Evolutionary conservation across 2,888 invertebrate genomes (phyloP), one percentile per base, ranked within the genome.

Genomic region (Trichacis sp.): DNA sequence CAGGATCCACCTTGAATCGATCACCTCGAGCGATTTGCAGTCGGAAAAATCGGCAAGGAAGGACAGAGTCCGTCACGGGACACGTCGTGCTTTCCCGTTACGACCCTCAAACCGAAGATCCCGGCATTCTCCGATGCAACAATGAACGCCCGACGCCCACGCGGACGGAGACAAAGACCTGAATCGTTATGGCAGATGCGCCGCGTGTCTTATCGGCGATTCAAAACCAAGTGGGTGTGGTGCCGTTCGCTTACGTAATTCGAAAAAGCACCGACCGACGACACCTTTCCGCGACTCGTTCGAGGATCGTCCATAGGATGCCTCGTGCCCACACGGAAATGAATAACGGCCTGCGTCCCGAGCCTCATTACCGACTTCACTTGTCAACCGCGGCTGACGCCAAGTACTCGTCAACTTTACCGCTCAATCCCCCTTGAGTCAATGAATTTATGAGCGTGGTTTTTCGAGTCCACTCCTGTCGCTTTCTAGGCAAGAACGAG

Each of bases 141-240:
- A 79, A 79, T 77, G 73, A 78, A 76, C 74, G 72, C 68, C 68
- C 63, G 65, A 74, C 79, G 75, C 79, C 80, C 74, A 79, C 79
- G 73, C 72, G 68, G 58, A 64, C 48, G 58, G 74, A 77, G 75
- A 79, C 77, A 79, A 77, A 79, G 76, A 71, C 48, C 50, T 65
- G 59, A 69, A 71, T 64, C 61, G 52, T 51, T n/a, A n/a, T 62
- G 67, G 68, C 71, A 69, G 72, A 74, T 70, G 69, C 56, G 68
- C 8, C 8, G 66, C 56, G 59, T 55, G 47, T 62, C 62, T 55
- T 59, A 50, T 43, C 14, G 69, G 57, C 74, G 77, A 78, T 77
- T 77, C 76, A 71, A 75, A 77, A 76, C 70, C 63, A 68, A 54
- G 64, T 56, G 58, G 68, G 62, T 58, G 68, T 57, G 64, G 67